A percentile compares a stretch with the other conserved stretches of the same genome.
Conservation (phyloP, 64 coral and sea anemone species). For the Trachythela sp. region DNA sequence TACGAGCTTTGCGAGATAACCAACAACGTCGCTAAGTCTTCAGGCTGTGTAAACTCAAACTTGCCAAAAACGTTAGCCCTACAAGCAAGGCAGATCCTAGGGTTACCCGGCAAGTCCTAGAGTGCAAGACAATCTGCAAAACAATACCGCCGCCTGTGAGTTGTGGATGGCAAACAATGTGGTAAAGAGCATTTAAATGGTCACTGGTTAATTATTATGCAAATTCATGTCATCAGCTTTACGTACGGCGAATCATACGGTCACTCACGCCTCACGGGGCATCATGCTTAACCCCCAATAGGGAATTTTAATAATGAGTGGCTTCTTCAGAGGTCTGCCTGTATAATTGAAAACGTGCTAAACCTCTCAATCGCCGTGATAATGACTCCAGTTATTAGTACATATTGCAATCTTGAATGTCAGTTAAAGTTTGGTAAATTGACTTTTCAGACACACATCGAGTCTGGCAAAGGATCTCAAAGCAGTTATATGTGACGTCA, state of each 20-base stretch:
- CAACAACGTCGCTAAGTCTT: neutral
- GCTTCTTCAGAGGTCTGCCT: neutral
- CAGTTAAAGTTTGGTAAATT: too few species aligned
- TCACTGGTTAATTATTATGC: slow-evolving; percentile 19
- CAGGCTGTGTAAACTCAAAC: neutral
- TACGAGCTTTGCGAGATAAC: neutral
- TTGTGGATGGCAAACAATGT: neutral
- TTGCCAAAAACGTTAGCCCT: neutral
- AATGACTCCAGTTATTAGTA: neutral
- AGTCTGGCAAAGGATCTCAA: too few species aligned
- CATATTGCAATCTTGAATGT: neutral
- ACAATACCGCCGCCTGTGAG: neutral
- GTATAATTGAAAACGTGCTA: neutral
- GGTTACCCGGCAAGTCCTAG: neutral
- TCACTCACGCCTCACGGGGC: neutral
- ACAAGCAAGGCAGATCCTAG: neutral
- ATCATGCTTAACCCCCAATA: neutral
- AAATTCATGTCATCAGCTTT: neutral
- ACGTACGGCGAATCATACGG: neutral
- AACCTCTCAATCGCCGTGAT: neutral
- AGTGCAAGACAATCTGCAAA: neutral
- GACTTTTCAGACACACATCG: too few species aligned
- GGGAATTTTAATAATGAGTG: neutral
- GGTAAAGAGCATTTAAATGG: slow-evolving; percentile 8
- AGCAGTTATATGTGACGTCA: too few species aligned